These are phyloP conservation scores for Chondrosia reniformis DNA, from an alignment of 37 sponge, comb jelly and placozoan genomes.

Conservation along the genomic window DNA sequence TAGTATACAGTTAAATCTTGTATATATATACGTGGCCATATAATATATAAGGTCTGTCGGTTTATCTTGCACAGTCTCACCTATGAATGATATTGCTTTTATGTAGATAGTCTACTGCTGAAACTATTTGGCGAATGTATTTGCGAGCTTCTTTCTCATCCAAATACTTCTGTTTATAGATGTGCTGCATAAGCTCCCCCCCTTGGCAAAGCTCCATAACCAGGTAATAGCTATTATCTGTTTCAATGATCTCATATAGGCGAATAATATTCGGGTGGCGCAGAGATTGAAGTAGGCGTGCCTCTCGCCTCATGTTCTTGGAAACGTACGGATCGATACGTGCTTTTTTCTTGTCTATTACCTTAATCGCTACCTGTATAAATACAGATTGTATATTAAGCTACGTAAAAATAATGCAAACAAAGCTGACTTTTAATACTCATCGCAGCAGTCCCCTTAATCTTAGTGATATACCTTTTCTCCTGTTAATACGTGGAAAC, in stretches of 20 bases:
- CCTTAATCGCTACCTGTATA: conserved; percentile 89
- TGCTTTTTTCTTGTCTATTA: conserved; percentile 90
- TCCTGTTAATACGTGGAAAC: conserved; percentile 76
- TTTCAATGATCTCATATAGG: conserved; percentile 92
- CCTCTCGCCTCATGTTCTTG: conserved; percentile 88
- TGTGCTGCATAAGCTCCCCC: conserved; percentile 94
- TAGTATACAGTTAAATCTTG: background rate
- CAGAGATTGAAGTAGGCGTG: conserved; percentile 76
- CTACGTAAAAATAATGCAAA: background rate
- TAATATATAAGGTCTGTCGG: too few relatives aligned
- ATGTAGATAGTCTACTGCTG: conserved; percentile 96
- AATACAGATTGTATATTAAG: background rate
- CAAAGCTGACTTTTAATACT: too few relatives aligned
- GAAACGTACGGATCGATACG: conserved; percentile 77
- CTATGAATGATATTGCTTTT: conserved; percentile 85
- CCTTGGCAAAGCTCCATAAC: conserved; percentile 83
- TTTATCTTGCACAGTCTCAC: conserved; percentile 26
- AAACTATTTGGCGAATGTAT: conserved; percentile 91
- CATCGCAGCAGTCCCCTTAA: too few relatives aligned
- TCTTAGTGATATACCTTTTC: conserved; percentile 79
- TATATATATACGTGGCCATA: too few relatives aligned
- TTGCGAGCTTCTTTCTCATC: conserved; percentile 79
- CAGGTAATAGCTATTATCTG: conserved; percentile 95
- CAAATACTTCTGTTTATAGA: conserved; percentile 67
- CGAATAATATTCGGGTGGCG: conserved; percentile 88